Evolutionary conservation across 2,113 vertebrate genomes (phyloP).

Genomic region (Hippocampus comes): DNA sequence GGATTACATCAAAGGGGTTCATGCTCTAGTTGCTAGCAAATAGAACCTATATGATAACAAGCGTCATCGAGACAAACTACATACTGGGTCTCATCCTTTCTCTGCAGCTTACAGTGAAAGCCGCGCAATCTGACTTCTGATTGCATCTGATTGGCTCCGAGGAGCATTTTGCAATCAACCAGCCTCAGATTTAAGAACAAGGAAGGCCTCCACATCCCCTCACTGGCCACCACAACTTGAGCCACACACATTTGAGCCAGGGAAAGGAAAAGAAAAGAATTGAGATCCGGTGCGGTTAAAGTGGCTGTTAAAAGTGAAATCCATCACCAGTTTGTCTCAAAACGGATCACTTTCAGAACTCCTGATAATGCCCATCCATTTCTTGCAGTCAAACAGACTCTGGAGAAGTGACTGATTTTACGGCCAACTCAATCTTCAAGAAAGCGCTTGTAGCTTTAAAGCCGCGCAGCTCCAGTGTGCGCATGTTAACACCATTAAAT

Average conservation of each 20-base stretch:
- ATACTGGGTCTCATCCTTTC: not conserved
- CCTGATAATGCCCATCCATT: slow-evolving; percentile 66
- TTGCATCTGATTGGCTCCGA: not conserved
- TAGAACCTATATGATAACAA: too few relatives aligned
- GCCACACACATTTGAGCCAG: slow-evolving; percentile 19
- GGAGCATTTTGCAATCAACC: not conserved
- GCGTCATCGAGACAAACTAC: not conserved
- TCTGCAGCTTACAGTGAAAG: not conserved
- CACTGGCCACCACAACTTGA: not conserved
- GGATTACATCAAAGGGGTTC: not conserved
- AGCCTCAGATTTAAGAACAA: not conserved
- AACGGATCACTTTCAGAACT: slow-evolving; percentile 62
- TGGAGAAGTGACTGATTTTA: slow-evolving; percentile 69
- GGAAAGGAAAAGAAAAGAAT: slow-evolving; percentile 18
- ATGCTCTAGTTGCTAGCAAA: not conserved
- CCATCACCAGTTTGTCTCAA: slow-evolving; percentile 54
- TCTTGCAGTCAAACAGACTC: slow-evolving; percentile 68
- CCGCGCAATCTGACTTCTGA: not conserved
- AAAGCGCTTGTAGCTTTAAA: slow-evolving; percentile 50
- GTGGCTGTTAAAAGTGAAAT: slow-evolving; percentile 39
- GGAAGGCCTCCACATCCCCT: not conserved
- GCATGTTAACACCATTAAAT: slow-evolving; percentile 75
- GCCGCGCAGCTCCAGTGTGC: slow-evolving; percentile 54
- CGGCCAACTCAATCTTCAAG: slow-evolving; percentile 66
- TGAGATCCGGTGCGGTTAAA: slow-evolving; percentile 20